Evolutionary conservation across 2,888 invertebrate genomes (phyloP).

Genomic region (Linnaemya tessellans): DNA sequence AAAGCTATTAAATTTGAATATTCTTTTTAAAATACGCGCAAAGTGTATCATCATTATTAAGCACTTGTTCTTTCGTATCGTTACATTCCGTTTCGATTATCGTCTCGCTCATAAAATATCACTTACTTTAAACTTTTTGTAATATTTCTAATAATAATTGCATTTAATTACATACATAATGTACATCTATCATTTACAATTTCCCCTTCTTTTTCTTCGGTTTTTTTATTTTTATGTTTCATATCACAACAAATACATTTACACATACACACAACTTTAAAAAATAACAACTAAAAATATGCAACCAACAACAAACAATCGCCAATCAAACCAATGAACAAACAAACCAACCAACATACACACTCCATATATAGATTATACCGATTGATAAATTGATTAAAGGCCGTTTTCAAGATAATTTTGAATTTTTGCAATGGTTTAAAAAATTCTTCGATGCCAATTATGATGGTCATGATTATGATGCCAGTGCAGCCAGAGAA

Average conservation of each 20-base stretch:
- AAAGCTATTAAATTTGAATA: slow-evolving; percentile 10
- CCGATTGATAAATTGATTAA: slow-evolving; percentile 90
- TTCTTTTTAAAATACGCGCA: background rate
- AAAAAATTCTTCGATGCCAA: slow-evolving; percentile 99
- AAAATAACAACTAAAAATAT: slow-evolving; percentile 37
- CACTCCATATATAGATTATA: slow-evolving; percentile 81
- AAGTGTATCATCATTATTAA: slow-evolving; percentile 32
- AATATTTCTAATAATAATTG: slow-evolving; percentile 46
- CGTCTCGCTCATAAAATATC: slow-evolving; percentile 65
- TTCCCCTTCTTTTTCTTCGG: slow-evolving; percentile 60
- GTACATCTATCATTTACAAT: slow-evolving; percentile 68
- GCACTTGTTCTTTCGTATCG: slow-evolving; percentile 15
- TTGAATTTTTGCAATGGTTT: slow-evolving; percentile 99
- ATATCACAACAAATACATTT: slow-evolving; percentile 67
- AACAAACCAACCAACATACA: slow-evolving; percentile 3
- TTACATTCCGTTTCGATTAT: slow-evolving; percentile 1
- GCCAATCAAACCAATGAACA: background rate
- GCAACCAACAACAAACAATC: slow-evolving; percentile 16
- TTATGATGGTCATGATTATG: slow-evolving; percentile 97
- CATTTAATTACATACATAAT: slow-evolving; percentile 58
- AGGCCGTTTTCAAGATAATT: slow-evolving; percentile 99
- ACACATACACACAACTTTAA: slow-evolving; percentile 4
- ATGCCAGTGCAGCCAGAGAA: slow-evolving; percentile 93
- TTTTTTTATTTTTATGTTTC: slow-evolving; percentile 69
- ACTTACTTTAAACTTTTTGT: slow-evolving; percentile 69